These are phyloP conservation scores for Perithous albicinctus DNA, from an alignment of 2,888 invertebrate species.

Conservation along the genomic window DNA sequence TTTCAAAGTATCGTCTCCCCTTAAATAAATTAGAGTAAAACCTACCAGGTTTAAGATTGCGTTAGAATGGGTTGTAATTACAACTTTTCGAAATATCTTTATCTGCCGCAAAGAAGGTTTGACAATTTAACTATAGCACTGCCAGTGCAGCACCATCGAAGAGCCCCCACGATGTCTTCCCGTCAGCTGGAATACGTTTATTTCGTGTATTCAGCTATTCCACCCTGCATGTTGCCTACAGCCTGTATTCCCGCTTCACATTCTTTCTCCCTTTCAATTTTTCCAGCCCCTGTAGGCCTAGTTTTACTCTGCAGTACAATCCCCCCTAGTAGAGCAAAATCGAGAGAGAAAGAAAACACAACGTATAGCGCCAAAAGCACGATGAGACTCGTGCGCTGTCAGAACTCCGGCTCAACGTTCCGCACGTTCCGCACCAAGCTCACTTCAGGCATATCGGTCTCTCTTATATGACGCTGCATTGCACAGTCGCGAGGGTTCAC, in stretches of 20 bases:
- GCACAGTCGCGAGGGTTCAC: constrained; percentile 45
- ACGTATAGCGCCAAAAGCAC: constrained; percentile 43
- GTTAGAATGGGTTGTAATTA: background rate
- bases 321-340: constrained; percentile 42
- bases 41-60: background rate
- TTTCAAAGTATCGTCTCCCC: too few relatives aligned
- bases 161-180: constrained; percentile 54
- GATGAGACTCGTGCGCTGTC: constrained; percentile 32
- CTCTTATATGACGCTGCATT: constrained; percentile 37
- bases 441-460: constrained; percentile 33
- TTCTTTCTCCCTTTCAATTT: constrained; percentile 38
- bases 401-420: constrained; percentile 49
- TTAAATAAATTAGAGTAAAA: background rate
- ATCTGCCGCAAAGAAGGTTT: constrained; percentile 5
- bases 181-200: constrained; percentile 81
- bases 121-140: background rate
- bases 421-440: constrained; percentile 41
- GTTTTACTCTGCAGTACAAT: constrained; percentile 67
- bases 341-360: constrained; percentile 30
- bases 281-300: constrained; percentile 48
- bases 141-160: constrained; percentile 3
- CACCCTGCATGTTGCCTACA: constrained; percentile 8
- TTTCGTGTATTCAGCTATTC: constrained; percentile 78
- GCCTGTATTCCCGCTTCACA: constrained; percentile 19
- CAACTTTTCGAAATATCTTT: background rate